Base-by-base conservation (phyloP, 1,140 invertebrate genomes). In the Hycleus cichorii region DNA sequence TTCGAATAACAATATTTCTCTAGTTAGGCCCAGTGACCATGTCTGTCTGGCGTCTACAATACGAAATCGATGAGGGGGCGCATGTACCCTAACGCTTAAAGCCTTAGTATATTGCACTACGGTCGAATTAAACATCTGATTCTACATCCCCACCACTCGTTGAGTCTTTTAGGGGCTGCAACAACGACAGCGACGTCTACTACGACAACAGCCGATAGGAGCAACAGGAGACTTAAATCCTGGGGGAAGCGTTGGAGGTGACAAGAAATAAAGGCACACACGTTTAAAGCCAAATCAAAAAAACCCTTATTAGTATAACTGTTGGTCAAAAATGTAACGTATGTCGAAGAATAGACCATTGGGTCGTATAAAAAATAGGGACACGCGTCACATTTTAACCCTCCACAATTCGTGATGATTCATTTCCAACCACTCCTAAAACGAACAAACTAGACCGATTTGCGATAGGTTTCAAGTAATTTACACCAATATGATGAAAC, bases 11-110 rank as follows among this genome's bases (percentile, higher is more conserved):
- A 64, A 64, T 64, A 64, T 61, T 64, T 64, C 56, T 18, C 18
- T 18, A 58, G 62, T 64, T 64, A 52, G 55, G 49, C 57, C 60
- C 60, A 64, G 52, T 64, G 63, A 64, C 58, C 59, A 64, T 60
- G 64, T 66, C 64, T 64, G 62, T 60, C 64, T 56, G 54, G 62
- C 59, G 64, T 66, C 64, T 66, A 55, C 56, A 48, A 52, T 56
- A 46, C 47, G 49, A 52, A 66, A 68, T 68, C 67, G 62, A 68
- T 68, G 60, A 59, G 63, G 60, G 64, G 57, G 64, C 67, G 67
- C 67, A 68, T 66, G 67, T 60, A 63, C 64, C 48, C 45, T 65
- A 57, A 60, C 53, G 47, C 9, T 47, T 42, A 40, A 32, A 43
- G 39, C 59, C 49, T 54, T 40, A 43, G 44, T 57, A 40, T 45